phyloP scores from a whole-genome alignment of 2,888 invertebrate species.

The Octonoba sinensis region DNA sequence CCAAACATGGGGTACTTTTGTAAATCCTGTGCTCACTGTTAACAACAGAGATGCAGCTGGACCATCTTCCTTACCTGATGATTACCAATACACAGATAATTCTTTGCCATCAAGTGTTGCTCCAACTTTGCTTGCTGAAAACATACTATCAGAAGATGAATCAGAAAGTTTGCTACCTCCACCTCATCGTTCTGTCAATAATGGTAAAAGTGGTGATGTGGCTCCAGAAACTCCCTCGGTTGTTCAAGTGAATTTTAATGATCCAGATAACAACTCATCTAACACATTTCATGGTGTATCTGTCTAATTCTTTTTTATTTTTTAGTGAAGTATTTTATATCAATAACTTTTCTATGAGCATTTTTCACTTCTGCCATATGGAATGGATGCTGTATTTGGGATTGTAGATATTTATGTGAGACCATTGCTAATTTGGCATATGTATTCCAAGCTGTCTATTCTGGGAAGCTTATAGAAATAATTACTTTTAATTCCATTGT shows the following conservation, averaged over 20 bases:
- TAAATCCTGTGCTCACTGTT: neutral
- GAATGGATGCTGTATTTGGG: too few species aligned
- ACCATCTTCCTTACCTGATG: slow-evolving; percentile 22
- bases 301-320: too few species aligned
- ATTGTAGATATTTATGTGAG: too few species aligned
- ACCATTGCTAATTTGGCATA: neutral
- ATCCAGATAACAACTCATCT: neutral
- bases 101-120: neutral
- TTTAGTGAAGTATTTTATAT: too few species aligned
- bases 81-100: neutral
- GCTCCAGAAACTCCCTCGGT: neutral
- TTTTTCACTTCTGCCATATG: too few species aligned
- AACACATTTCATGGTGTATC: too few species aligned
- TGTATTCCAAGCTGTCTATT: too few species aligned
- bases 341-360: too few species aligned
- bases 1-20: slow-evolving; percentile 41
- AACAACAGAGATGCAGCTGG: slow-evolving; percentile 16
- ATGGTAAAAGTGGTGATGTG: neutral
- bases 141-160: slow-evolving; percentile 41
- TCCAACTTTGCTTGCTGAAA: slow-evolving; percentile 3
- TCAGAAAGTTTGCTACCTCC: slow-evolving; percentile 32
- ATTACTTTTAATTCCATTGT: too few species aligned
- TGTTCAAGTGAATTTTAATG: neutral
- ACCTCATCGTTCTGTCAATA: slow-evolving; percentile 30
- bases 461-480: too few species aligned